These are phyloP conservation scores for Melanostigma gelatinosum DNA, from an alignment of 2,113 vertebrate species.

Conservation along the genomic window DNA sequence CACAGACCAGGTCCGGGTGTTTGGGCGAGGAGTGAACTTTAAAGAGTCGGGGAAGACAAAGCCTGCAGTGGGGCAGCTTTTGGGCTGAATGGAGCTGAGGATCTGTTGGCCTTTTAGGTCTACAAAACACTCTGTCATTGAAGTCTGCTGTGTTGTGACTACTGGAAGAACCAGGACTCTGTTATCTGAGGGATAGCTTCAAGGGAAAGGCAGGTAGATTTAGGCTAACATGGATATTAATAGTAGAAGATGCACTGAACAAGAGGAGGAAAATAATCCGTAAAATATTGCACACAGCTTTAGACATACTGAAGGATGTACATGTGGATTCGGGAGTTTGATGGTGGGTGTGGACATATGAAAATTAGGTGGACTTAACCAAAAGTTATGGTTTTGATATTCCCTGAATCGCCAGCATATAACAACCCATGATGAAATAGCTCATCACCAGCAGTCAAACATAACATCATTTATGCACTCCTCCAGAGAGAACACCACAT, in stretches of 20 bases:
- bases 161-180: conserved; percentile 14
- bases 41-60: conserved; percentile 72
- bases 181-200: conserved; percentile 25
- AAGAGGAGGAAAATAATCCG: not conserved
- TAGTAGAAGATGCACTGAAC: conserved; percentile 10
- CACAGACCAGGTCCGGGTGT: conserved; percentile 53
- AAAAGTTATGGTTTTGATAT: not conserved
- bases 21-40: conserved; percentile 67
- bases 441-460: not conserved
- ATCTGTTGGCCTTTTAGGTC: conserved; percentile 48
- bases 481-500: not conserved
- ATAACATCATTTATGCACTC: not conserved
- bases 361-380: not conserved
- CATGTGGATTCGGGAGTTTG: not conserved
- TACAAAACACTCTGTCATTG: conserved; percentile 36
- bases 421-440: not conserved
- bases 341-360: not conserved
- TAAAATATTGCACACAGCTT: not conserved
- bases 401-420: not conserved
- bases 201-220: conserved; percentile 9
- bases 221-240: not conserved
- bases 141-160: conserved; percentile 74
- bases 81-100: conserved; percentile 48
- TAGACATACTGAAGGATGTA: not conserved
- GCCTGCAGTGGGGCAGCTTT: conserved; percentile 42